These are phyloP conservation scores for Remorina albescens DNA, from an alignment of 2,797 vertebrate species.

Conservation along the genomic window DNA sequence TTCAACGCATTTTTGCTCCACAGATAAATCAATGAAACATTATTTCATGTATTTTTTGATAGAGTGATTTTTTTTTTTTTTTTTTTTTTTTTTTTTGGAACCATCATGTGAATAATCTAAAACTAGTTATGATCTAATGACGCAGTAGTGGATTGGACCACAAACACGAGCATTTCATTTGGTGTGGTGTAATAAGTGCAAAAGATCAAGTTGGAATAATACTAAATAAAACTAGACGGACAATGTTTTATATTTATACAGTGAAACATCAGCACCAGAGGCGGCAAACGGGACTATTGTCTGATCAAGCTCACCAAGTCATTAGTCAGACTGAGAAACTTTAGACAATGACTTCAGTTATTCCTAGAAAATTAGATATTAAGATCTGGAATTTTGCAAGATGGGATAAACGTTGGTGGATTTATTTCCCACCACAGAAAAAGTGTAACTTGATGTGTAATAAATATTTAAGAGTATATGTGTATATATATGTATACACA, in stretches of 20 bases:
- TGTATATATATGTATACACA: too few relatives aligned
- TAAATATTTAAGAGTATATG: too few relatives aligned
- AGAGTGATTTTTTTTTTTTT: too few relatives aligned
- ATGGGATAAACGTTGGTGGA: background rate
- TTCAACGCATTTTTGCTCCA: conserved; percentile 4
- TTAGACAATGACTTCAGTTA: conserved; percentile 2
- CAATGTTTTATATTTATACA: background rate
- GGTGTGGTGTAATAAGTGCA: background rate
- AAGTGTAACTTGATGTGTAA: background rate
- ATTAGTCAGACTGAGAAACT: background rate
- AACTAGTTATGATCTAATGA: background rate
- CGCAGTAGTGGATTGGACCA: too few relatives aligned
- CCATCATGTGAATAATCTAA: background rate
- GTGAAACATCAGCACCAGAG: background rate
- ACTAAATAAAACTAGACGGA: background rate
- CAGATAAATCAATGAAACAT: background rate
- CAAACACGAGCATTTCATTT: background rate
- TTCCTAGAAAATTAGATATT: background rate
- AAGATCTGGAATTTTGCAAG: background rate
- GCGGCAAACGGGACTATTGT: background rate
- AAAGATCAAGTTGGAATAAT: background rate
- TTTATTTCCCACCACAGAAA: conserved; percentile 2
- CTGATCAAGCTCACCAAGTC: background rate
- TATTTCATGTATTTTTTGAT: too few relatives aligned
- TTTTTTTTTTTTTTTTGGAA: too few relatives aligned